phyloP scores from a whole-genome alignment of 1,140 invertebrate genomes.

The Rhynchophorus ferrugineus region DNA sequence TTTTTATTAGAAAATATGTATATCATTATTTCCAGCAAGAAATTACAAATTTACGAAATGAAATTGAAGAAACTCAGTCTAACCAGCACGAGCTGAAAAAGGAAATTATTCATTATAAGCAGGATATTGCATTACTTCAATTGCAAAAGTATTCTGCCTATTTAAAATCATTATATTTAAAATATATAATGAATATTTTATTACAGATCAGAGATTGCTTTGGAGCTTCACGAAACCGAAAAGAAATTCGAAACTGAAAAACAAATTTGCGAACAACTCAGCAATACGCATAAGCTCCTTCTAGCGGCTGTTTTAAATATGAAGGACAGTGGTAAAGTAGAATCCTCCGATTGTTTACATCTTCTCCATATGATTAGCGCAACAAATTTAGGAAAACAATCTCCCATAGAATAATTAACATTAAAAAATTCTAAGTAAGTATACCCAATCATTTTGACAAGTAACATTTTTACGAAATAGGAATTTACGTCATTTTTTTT shows the following conservation, averaged over 20 bases:
- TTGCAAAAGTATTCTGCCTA: conserved; percentile 20
- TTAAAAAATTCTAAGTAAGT: no score
- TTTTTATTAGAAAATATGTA: no score
- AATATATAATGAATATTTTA: background rate
- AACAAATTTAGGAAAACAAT: no score
- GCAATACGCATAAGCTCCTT: conserved; percentile 19
- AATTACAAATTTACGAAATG: conserved; percentile 11
- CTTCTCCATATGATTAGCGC: conserved; percentile 17
- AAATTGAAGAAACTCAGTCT: conserved; percentile 9
- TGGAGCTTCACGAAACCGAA: conserved; percentile 26
- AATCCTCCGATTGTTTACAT: conserved; percentile 14
- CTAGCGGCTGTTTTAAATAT: conserved; percentile 19
- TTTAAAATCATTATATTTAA: background rate
- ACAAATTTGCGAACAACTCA: conserved; percentile 20
- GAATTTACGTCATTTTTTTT: no score
- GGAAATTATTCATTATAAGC: conserved; percentile 18
- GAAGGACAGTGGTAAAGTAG: conserved; percentile 17
- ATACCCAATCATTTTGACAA: no score
- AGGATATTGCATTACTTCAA: conserved; percentile 23
- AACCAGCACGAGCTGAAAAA: conserved; percentile 13
- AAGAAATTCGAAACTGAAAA: conserved; percentile 25
- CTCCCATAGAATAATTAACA: no score
- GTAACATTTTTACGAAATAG: no score
- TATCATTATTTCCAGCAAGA: background rate
- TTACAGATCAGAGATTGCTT: conserved; percentile 24